A percentile compares a stretch with the other conserved stretches of the same genome.
Evolutionary conservation across 2,113 vertebrate species (phyloP).

Genomic region (Alethe castanea): DNA sequence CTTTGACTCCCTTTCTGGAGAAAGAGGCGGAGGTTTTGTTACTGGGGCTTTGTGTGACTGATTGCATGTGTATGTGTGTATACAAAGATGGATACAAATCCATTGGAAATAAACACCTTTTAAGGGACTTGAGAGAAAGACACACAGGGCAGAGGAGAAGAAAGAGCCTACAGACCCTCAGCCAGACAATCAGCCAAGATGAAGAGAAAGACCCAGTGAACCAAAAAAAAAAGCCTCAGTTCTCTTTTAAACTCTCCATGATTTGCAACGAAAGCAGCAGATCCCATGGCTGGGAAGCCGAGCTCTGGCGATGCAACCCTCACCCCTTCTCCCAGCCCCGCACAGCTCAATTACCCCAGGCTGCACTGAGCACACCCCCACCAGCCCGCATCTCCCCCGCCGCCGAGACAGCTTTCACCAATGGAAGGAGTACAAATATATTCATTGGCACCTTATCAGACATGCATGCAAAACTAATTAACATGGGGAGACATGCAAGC

Average conservation of each 20-base stretch:
- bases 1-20: slow-evolving; percentile 27
- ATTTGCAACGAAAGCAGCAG: slow-evolving; percentile 17
- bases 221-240: slow-evolving; percentile 38
- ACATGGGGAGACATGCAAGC: slow-evolving; percentile 81
- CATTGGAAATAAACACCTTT: slow-evolving; percentile 55
- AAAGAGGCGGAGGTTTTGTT: slow-evolving; percentile 33
- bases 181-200: slow-evolving; percentile 43
- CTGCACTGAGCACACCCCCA: slow-evolving; percentile 29
- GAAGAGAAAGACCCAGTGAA: slow-evolving; percentile 37
- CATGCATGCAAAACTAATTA: slow-evolving; percentile 87
- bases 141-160: slow-evolving; percentile 27
- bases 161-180: slow-evolving; percentile 42
- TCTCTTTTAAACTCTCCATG: slow-evolving; percentile 15
- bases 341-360: slow-evolving; percentile 61
- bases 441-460: slow-evolving; percentile 82
- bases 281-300: slow-evolving; percentile 5
- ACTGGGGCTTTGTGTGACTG: slow-evolving; percentile 33
- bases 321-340: background rate
- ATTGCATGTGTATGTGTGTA: slow-evolving; percentile 15
- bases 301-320: background rate
- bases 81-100: slow-evolving; percentile 29
- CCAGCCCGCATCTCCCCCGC: slow-evolving; percentile 29
- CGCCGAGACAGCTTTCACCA: slow-evolving; percentile 63
- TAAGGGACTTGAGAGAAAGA: slow-evolving; percentile 32
- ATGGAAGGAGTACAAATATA: slow-evolving; percentile 75